These are phyloP conservation scores for Ariolimax columbianus DNA, from an alignment of 2,888 invertebrate genomes.

Conservation along the genomic window DNA sequence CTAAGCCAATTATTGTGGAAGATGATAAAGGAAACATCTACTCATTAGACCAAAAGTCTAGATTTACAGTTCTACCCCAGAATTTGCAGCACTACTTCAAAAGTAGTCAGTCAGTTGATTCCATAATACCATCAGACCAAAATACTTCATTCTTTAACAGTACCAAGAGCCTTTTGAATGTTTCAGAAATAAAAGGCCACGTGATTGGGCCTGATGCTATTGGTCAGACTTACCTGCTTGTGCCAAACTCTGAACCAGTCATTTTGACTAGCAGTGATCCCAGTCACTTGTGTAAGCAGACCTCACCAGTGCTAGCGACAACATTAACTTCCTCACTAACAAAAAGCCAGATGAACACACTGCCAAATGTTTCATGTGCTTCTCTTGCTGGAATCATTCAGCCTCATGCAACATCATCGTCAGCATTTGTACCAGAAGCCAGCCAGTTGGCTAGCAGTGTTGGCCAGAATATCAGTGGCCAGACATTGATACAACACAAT, in stretches of 20 bases:
- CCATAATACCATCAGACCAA: background rate
- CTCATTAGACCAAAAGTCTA: constrained; percentile 34
- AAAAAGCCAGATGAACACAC: background rate
- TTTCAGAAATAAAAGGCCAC: constrained; percentile 41
- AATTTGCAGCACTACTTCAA: constrained; percentile 8
- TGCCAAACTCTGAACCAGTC: constrained; percentile 31
- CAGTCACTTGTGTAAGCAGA: background rate
- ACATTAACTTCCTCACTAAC: background rate
- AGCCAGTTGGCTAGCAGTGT: constrained; percentile 34
- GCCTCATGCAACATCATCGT: constrained; percentile 15
- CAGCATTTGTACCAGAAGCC: constrained; percentile 32
- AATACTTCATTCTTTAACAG: background rate
- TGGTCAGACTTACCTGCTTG: constrained; percentile 42
- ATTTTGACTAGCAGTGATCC: background rate
- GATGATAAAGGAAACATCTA: constrained; percentile 38
- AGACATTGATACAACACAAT: constrained; percentile 34
- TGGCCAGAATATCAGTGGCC: constrained; percentile 16
- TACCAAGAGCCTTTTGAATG: background rate
- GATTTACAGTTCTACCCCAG: background rate
- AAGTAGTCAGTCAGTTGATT: background rate
- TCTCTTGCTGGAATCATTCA: background rate
- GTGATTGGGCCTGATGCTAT: constrained; percentile 46
- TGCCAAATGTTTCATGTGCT: background rate
- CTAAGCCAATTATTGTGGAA: constrained; percentile 30
- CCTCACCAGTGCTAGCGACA: background rate